A percentile compares a stretch with the other conserved stretches of the same genome.
Evolutionary conservation across 2,888 invertebrate genomes (phyloP).

Genomic region (Ormyrus rosae): DNA sequence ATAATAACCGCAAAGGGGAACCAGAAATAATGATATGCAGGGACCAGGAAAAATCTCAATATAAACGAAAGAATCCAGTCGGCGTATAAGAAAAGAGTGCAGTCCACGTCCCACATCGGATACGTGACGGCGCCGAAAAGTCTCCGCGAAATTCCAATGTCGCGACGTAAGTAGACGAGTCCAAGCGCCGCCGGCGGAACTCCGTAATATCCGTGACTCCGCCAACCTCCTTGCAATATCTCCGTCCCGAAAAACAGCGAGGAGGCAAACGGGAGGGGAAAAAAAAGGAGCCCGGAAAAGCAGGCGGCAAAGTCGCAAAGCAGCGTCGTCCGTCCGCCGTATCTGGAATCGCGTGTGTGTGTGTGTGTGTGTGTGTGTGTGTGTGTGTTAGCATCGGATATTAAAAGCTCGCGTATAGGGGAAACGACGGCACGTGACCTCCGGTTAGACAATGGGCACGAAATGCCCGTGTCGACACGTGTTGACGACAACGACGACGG

Average conservation of each 20-base stretch:
- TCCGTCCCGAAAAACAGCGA: background rate
- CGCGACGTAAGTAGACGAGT: constrained; percentile 26
- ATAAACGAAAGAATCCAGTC: too few relatives aligned
- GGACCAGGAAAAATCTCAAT: too few relatives aligned
- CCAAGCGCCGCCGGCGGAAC: background rate
- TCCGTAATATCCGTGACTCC: background rate
- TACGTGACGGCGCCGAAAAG: constrained; percentile 20
- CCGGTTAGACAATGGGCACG: constrained; percentile 65
- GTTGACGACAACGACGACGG: constrained; percentile 52
- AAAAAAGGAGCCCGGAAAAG: background rate
- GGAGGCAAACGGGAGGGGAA: background rate
- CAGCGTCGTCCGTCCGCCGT: background rate
- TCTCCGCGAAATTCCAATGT: constrained; percentile 31
- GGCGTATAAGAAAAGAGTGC: too few relatives aligned
- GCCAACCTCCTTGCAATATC: background rate
- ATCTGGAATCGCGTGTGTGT: too few relatives aligned
- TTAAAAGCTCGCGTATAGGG: constrained; percentile 61
- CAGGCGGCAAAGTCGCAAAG: background rate
- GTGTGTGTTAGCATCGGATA: constrained; percentile 55
- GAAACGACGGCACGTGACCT: constrained; percentile 67
- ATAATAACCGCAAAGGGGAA: too few relatives aligned
- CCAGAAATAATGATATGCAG: too few relatives aligned
- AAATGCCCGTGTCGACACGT: constrained; percentile 69
- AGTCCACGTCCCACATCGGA: background rate
- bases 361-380: too few relatives aligned